phyloP scores from a whole-genome alignment of 2,888 invertebrate species.

The Halictus quadricinctus region DNA sequence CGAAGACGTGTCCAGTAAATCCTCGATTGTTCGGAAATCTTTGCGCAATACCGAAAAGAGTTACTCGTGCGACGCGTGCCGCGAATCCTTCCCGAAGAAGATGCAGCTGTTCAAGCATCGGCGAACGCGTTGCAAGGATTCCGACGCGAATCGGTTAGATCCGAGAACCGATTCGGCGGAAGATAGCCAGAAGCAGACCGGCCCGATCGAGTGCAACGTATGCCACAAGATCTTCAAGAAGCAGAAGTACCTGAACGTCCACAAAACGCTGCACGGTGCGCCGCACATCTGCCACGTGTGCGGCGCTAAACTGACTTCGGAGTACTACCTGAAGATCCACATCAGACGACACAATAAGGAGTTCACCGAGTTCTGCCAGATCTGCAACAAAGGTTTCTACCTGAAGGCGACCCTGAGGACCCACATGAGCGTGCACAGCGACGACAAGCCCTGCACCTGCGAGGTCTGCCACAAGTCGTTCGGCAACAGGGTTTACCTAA shows the following conservation, averaged over 20 bases:
- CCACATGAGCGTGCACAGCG: constrained; percentile 78
- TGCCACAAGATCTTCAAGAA: constrained; percentile 75
- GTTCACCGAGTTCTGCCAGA: constrained; percentile 80
- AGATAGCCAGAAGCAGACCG: constrained; percentile 16
- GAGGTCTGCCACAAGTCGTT: constrained; percentile 82
- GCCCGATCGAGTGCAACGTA: constrained; percentile 68
- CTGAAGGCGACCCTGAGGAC: constrained; percentile 73
- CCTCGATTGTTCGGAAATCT: constrained; percentile 48
- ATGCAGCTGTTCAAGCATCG: constrained; percentile 50
- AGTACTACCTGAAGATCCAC: constrained; percentile 86
- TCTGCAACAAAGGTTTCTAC: constrained; percentile 80
- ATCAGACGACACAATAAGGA: constrained; percentile 84
- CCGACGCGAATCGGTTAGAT: constrained; percentile 13
- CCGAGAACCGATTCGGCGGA: constrained; percentile 17
- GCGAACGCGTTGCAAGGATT: constrained; percentile 19
- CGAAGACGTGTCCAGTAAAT: constrained; percentile 14
- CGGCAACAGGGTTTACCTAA: constrained; percentile 83
- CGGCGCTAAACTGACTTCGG: constrained; percentile 85
- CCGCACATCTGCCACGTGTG: constrained; percentile 85
- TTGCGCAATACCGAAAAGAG: constrained; percentile 80
- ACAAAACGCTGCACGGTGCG: constrained; percentile 80
- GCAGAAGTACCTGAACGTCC: constrained; percentile 72
- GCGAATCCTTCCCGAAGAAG: constrained; percentile 83
- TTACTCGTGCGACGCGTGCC: constrained; percentile 84
- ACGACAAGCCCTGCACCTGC: constrained; percentile 70